Evolutionary conservation across 1,140 invertebrate species (phyloP), one percentile per base, ranked within the genome.

Genomic region (Daktulosphaira vitifoliae): DNA sequence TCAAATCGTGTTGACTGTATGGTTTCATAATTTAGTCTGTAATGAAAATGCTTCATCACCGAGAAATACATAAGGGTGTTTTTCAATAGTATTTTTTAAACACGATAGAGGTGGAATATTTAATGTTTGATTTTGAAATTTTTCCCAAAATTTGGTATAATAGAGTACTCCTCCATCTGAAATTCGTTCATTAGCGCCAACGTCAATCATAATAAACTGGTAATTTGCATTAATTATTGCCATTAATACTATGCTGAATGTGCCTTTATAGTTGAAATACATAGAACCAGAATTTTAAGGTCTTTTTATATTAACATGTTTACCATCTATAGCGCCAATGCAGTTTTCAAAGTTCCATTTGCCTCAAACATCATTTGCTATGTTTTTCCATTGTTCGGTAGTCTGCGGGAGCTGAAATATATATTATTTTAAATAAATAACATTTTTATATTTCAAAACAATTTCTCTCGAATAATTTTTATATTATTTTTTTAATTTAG

Each of bases 11-110:
- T 23, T 73, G 71, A 48, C 74, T 70, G 69, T 73, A 80, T 20
- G 77, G 78, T 59, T 78, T 77, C 73, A 80, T 75, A n/a, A 80
- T 64, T 76, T 65, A 65, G 59, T 39, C 64, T 68, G 68, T 37
- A 81, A 53, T 25, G 76, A 69, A 72, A 80, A 82, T n/a, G n/a
- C n/a, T n/a, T n/a, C n/a, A n/a, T n/a, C n/a, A n/a, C n/a, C n/a
- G n/a, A n/a, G n/a, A n/a, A n/a, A n/a, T n/a, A n/a, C n/a, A n/a
- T n/a, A n/a, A n/a, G n/a, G n/a, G n/a, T n/a, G n/a, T n/a, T n/a
- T 20, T 38, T 56, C 65, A 56, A 56, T 52, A 33, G 48, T 70
- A 65, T 69, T 68, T 18, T 69, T 65, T 38, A 75, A 65, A 53
- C 66, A 65, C 29, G 38, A 48, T 33, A 66, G 54, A 6, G 37